These are phyloP conservation scores for Cyrtorhinus lividipennis DNA, from an alignment of 1,140 invertebrate species.

Conservation along the genomic window DNA sequence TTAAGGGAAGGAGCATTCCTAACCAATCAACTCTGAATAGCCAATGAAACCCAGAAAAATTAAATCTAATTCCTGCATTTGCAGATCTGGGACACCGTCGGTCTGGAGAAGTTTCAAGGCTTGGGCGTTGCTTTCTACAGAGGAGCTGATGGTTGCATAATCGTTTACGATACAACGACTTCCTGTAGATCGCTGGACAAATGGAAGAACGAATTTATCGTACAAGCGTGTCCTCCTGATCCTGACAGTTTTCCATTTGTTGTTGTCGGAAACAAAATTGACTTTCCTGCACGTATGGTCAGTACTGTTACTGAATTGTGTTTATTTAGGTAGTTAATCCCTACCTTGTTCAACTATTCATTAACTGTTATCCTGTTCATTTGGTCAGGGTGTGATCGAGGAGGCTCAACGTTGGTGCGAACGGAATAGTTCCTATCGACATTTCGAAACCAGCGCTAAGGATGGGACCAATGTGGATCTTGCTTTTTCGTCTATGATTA, in stretches of 20 bases:
- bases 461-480: slow-evolving; percentile 96
- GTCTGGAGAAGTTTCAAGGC: slow-evolving; percentile 96
- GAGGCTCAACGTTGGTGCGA: slow-evolving; percentile 97
- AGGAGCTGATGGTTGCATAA: slow-evolving; percentile 97
- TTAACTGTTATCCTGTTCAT: too few species aligned
- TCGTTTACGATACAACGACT: slow-evolving; percentile 95
- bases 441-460: slow-evolving; percentile 98
- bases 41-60: too few species aligned
- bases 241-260: slow-evolving; percentile 99
- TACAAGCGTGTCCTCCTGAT: slow-evolving; percentile 92
- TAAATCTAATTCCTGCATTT: too few species aligned
- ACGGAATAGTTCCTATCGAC: slow-evolving; percentile 95
- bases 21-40: too few species aligned
- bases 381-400: slow-evolving; percentile 84
- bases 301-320: too few species aligned
- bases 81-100: slow-evolving; percentile 99
- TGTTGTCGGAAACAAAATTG: slow-evolving; percentile 97
- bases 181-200: slow-evolving; percentile 94
- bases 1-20: too few species aligned
- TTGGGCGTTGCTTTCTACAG: slow-evolving; percentile 99
- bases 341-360: too few species aligned
- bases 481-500: slow-evolving; percentile 94
- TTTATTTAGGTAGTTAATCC: too few species aligned
- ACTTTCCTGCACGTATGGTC: slow-evolving; percentile 88
- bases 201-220: slow-evolving; percentile 98